phyloP scores from a whole-genome alignment of 2,113 vertebrate species.

The Prinia subflava region DNA sequence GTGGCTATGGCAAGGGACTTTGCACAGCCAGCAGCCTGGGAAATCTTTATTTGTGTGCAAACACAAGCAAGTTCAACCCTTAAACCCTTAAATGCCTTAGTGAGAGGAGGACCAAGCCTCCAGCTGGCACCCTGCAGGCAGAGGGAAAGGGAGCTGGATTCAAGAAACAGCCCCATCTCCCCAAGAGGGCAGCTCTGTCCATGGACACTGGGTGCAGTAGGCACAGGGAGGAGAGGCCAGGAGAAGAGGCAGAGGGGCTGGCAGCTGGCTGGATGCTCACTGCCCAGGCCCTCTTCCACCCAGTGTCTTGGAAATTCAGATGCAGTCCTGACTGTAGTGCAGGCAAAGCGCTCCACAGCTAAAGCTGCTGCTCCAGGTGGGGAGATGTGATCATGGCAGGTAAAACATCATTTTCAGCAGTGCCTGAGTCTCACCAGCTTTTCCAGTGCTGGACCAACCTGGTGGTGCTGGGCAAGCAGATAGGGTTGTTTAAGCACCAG shows the following conservation, averaged over 20 bases:
- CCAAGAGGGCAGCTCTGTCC: neutral
- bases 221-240: neutral
- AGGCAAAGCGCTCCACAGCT: neutral
- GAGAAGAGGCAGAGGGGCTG: neutral
- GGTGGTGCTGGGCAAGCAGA: neutral
- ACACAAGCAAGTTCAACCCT: neutral
- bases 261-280: neutral
- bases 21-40: neutral
- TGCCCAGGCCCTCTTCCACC: neutral
- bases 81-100: accelerated
- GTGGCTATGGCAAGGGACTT: neutral
- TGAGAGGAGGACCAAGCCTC: neutral
- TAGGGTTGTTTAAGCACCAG: neutral
- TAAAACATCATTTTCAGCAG: neutral
- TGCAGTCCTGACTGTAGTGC: neutral
- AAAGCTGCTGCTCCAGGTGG: neutral
- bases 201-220: neutral
- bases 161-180: neutral
- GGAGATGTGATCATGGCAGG: neutral
- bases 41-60: neutral
- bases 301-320: neutral
- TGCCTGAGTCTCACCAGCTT: neutral
- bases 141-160: neutral
- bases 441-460: neutral
- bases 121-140: neutral